Percentiles rank a stretch among this genome's conserved stretches.
These are phyloP conservation scores for Amiota mariae DNA, from an alignment of 2,888 invertebrate species.

Conservation along the genomic window DNA sequence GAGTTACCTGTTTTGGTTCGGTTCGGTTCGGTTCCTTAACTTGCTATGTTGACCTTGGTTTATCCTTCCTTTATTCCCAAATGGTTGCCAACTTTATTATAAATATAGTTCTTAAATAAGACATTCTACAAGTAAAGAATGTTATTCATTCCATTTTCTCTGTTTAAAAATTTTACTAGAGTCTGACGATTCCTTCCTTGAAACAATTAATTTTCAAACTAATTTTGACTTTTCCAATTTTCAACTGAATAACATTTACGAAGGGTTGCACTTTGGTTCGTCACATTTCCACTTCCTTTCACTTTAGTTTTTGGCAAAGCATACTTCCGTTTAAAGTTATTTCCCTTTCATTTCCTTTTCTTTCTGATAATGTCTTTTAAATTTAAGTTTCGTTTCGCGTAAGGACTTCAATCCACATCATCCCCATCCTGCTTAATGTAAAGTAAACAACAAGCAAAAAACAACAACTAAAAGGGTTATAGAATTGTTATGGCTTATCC, in stretches of 20 bases:
- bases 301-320: not conserved
- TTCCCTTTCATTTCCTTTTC: not conserved
- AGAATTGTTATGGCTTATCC: no score
- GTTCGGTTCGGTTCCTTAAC: no score
- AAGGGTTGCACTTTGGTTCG: not conserved
- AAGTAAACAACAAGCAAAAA: conserved; percentile 15
- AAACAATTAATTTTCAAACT: conserved; percentile 19
- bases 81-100: no score
- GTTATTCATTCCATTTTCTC: no score
- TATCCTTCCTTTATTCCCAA: no score
- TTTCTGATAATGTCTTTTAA: not conserved
- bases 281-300: not conserved
- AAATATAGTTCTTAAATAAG: not conserved
- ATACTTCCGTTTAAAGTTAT: not conserved
- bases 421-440: not conserved
- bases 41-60: no score
- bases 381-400: no score
- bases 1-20: no score
- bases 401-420: no score
- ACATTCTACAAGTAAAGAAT: conserved; percentile 1
- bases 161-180: no score
- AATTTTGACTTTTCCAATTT: conserved; percentile 22
- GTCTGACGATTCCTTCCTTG: no score
- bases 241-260: not conserved
- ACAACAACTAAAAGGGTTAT: not conserved